Percentiles rank a stretch among this genome's conserved stretches.
Evolutionary conservation across 2,113 vertebrate species (phyloP).

Genomic region (Rhinolophus ferrumequinum): DNA sequence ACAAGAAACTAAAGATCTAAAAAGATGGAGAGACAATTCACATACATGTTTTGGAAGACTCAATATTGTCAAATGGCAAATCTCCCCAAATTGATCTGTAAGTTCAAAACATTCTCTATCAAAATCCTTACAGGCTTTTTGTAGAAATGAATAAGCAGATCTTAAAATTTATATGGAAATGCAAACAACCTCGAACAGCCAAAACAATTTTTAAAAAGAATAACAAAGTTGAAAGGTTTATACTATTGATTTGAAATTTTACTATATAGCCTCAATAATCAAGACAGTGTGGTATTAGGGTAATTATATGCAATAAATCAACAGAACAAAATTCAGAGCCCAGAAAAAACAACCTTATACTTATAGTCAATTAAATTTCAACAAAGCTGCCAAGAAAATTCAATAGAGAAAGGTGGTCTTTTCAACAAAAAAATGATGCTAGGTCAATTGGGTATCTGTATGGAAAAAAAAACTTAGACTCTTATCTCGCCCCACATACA

Average conservation of each 20-base stretch:
- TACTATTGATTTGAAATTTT: not conserved
- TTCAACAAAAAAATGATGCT: not conserved
- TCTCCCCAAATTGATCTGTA: not conserved
- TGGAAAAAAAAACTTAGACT: not conserved
- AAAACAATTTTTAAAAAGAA: conserved; percentile 26
- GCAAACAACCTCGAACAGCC: not conserved
- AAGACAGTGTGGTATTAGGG: not conserved
- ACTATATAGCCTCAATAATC: not conserved
- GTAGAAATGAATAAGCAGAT: not conserved
- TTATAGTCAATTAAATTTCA: not conserved
- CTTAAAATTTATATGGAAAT: not conserved
- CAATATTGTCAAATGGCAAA: not conserved
- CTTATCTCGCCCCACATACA: not conserved
- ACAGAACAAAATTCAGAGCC: not conserved
- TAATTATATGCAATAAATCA: not conserved
- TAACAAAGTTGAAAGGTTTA: not conserved
- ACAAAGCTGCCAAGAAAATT: conserved; percentile 31
- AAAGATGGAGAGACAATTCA: not conserved
- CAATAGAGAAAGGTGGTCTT: not conserved
- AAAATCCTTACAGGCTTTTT: not conserved
- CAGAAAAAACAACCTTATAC: not conserved
- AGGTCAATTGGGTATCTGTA: not conserved
- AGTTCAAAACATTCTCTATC: not conserved
- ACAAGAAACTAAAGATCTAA: conserved; percentile 16
- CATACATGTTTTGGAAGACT: not conserved